These are phyloP conservation scores for Chlorops oryzae DNA, from an alignment of 1,140 invertebrate species.

Conservation along the genomic window DNA sequence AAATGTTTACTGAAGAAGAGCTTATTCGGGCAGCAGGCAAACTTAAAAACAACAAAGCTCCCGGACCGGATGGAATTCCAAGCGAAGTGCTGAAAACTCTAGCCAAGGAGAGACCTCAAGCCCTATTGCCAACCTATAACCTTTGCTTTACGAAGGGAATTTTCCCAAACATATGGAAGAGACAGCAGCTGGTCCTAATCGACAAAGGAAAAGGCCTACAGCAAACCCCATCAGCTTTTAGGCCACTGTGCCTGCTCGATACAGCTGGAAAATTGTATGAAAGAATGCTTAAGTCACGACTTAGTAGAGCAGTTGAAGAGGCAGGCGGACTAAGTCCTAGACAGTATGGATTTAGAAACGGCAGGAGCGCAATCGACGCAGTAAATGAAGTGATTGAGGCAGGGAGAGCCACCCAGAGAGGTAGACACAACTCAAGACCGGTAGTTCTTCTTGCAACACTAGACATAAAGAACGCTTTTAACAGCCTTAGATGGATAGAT, in stretches of 20 bases:
- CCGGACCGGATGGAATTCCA: background rate
- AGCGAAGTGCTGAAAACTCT: background rate
- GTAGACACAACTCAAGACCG: background rate
- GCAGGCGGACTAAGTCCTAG: too few species aligned
- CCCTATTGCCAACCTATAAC: background rate
- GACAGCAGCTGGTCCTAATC: background rate
- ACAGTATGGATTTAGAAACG: background rate
- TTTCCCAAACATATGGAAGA: constrained; percentile 2
- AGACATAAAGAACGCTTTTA: background rate
- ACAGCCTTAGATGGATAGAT: background rate
- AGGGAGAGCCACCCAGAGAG: background rate
- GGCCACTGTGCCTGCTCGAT: constrained; percentile 1
- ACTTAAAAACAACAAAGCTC: too few species aligned
- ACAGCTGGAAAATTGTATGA: background rate
- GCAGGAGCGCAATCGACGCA: background rate
- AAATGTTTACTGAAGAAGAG: too few species aligned
- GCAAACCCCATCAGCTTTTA: background rate
- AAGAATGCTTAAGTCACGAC: too few species aligned
- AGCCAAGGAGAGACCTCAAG: too few species aligned
- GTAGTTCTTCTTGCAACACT: background rate
- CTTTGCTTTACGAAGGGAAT: background rate
- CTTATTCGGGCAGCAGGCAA: too few species aligned
- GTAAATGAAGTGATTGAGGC: too few species aligned
- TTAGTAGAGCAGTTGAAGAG: too few species aligned
- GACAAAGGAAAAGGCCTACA: background rate